Conservation (phyloP, 2,797 vertebrate genomes). For the Amniataba percoides region DNA sequence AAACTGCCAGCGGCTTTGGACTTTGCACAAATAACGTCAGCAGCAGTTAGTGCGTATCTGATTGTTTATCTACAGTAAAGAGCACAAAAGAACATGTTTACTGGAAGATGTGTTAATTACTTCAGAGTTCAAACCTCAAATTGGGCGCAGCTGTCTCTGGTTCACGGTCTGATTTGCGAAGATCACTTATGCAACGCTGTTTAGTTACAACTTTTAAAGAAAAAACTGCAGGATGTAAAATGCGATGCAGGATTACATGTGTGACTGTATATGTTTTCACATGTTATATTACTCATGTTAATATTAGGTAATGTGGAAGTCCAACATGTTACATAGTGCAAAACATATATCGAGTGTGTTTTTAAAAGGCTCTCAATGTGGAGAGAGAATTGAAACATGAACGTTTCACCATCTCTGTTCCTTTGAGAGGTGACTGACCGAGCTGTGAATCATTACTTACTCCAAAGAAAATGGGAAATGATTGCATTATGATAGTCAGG, state of each 20-base stretch:
- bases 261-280: background rate
- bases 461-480: background rate
- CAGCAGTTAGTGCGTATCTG: background rate
- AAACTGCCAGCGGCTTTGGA: background rate
- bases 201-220: background rate
- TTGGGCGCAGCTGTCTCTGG: background rate
- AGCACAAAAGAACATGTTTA: conserved; percentile 6
- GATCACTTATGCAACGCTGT: background rate
- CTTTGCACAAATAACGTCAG: background rate
- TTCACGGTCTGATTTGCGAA: background rate
- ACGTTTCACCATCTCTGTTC: background rate
- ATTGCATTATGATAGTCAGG: conserved; percentile 24
- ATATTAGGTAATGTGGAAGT: background rate
- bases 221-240: background rate
- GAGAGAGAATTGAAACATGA: background rate
- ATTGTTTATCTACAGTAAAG: conserved; percentile 6
- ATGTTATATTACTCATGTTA: too few relatives aligned
- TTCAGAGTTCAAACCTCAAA: conserved; percentile 1
- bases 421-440: background rate
- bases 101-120: background rate
- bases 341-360: too few relatives aligned
- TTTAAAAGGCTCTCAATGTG: background rate
- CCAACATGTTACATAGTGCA: background rate
- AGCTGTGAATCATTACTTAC: conserved; percentile 26
- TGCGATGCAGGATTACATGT: background rate